Evolutionary conservation across 2,888 invertebrate genomes (phyloP).

Genomic region (Embidobia sp.): DNA sequence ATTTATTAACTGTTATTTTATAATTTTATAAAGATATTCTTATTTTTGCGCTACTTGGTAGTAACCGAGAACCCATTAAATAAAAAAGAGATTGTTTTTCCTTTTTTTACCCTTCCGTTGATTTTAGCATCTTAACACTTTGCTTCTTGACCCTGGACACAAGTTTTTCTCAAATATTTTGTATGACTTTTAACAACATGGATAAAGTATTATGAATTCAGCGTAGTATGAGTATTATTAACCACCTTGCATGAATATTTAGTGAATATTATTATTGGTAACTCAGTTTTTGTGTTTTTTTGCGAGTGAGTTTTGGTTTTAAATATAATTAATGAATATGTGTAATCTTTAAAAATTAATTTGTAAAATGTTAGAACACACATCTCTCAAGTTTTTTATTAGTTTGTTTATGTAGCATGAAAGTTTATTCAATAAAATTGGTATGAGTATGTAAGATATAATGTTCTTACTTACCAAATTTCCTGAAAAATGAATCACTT

Average conservation of each 20-base stretch:
- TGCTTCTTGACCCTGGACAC: conserved; percentile 59
- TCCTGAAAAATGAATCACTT: conserved; percentile 7
- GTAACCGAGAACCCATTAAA: conserved; percentile 51
- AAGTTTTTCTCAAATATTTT: conserved; percentile 53
- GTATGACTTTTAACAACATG: conserved; percentile 55
- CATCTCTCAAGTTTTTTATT: too few species aligned
- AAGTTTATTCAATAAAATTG: too few species aligned
- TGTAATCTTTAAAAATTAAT: too few species aligned
- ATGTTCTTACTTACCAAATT: conserved; percentile 6
- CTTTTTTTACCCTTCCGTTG: conserved; percentile 59
- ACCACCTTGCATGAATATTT: conserved; percentile 54
- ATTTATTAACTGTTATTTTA: too few species aligned
- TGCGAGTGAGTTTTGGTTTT: too few species aligned
- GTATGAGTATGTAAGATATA: too few species aligned
- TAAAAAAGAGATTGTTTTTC: conserved; percentile 46
- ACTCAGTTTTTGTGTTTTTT: too few species aligned
- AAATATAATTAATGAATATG: too few species aligned
- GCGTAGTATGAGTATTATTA: conserved; percentile 25
- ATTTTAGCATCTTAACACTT: conserved; percentile 54
- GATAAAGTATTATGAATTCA: conserved; percentile 57
- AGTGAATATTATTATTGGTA: too few species aligned
- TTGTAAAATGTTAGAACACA: too few species aligned
- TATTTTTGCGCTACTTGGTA: conserved; percentile 36
- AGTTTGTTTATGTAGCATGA: too few species aligned
- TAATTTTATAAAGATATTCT: conserved; percentile 17